phyloP scores from a whole-genome alignment of 2,888 invertebrate genomes.

The Drosophila mettleri region DNA sequence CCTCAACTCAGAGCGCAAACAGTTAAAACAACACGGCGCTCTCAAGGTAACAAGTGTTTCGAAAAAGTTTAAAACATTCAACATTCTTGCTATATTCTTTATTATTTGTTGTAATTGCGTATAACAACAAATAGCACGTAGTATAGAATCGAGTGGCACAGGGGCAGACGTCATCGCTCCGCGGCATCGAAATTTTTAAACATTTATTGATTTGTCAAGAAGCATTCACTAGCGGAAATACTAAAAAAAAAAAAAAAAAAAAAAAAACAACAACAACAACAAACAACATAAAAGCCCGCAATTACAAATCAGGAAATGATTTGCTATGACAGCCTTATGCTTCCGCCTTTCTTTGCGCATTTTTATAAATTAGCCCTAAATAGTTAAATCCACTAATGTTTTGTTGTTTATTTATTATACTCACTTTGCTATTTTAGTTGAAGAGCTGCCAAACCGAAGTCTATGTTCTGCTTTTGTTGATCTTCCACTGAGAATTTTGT shows the following conservation, averaged over 20 bases:
- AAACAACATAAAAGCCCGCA: conserved; percentile 21
- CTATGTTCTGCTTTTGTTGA: conserved; percentile 30
- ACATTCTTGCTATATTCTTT: conserved; percentile 36
- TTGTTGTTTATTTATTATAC: conserved; percentile 27
- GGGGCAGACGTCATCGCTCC: conserved; percentile 21
- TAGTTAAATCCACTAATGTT: conserved; percentile 11
- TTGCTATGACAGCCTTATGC: conserved; percentile 4
- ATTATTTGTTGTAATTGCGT: conserved; percentile 44
- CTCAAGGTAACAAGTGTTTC: conserved; percentile 77
- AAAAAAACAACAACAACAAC: background rate
- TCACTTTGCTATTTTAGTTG: conserved; percentile 46
- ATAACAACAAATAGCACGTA: conserved; percentile 43
- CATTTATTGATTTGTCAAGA: conserved; percentile 73
- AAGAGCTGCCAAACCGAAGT: conserved; percentile 43
- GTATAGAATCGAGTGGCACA: conserved; percentile 4
- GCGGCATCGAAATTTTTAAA: conserved; percentile 27
- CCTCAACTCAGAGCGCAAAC: conserved; percentile 60
- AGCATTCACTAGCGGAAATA: conserved; percentile 57
- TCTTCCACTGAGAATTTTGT: conserved; percentile 74
- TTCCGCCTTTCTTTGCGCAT: conserved; percentile 63
- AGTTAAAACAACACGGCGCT: conserved; percentile 36
- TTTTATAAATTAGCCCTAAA: conserved; percentile 9
- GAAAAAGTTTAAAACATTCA: conserved; percentile 52
- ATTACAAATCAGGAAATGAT: conserved; percentile 62
- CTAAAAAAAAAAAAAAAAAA: conserved; percentile 8